These are phyloP conservation scores for Enteromius paludinosus DNA, from an alignment of 2,797 vertebrate species.

Conservation along the genomic window DNA sequence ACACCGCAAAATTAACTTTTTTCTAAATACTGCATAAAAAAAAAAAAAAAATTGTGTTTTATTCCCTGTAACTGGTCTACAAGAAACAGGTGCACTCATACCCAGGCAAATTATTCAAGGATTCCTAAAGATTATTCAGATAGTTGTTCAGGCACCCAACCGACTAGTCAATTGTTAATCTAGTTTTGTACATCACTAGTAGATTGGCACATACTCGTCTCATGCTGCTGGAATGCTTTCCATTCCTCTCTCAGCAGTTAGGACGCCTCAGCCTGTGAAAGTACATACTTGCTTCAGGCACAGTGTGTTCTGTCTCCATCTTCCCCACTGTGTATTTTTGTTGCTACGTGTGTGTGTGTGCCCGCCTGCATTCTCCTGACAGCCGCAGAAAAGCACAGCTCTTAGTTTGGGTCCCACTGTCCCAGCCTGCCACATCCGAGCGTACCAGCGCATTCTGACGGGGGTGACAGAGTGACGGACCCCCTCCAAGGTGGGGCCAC, in stretches of 20 bases:
- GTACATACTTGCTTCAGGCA: conserved; percentile 37
- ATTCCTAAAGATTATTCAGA: neutral
- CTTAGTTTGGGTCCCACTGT: conserved; percentile 39
- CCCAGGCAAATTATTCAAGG: neutral
- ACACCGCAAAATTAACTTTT: neutral
- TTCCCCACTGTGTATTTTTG: conserved; percentile 46
- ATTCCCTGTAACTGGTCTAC: neutral
- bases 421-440: conserved; percentile 43
- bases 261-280: conserved; percentile 39
- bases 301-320: conserved; percentile 39
- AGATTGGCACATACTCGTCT: conserved; percentile 21
- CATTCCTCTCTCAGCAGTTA: conserved; percentile 39
- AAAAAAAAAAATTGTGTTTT: too few relatives aligned
- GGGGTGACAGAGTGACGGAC: conserved; percentile 39
- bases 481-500: conserved; percentile 41
- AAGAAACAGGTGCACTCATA: neutral
- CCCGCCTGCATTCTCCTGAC: conserved; percentile 44
- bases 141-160: neutral
- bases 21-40: neutral
- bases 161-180: neutral
- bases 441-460: conserved; percentile 26
- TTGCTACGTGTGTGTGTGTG: conserved; percentile 35
- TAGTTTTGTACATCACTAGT: neutral
- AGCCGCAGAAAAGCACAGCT: conserved; percentile 36
- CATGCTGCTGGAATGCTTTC: conserved; percentile 20